These are phyloP conservation scores for Drosophila parthenogenetica DNA, from an alignment of 2,888 invertebrate species.

Conservation along the genomic window DNA sequence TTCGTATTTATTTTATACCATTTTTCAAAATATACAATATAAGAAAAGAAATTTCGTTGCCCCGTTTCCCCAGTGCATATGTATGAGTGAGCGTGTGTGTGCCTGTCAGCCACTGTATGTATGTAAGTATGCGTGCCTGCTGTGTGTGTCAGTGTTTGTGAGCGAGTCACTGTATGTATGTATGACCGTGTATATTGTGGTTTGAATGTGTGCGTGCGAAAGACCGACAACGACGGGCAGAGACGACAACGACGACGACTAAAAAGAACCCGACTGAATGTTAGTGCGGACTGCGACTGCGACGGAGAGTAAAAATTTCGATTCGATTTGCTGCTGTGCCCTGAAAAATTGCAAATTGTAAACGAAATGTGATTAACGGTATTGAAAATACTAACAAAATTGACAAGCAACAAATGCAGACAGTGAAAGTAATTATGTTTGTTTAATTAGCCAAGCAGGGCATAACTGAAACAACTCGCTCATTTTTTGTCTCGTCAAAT, in stretches of 20 bases:
- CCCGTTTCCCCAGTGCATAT: slow-evolving; percentile 37
- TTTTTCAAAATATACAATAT: slow-evolving; percentile 34
- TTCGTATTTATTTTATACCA: slow-evolving; percentile 26
- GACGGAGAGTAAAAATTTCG: slow-evolving; percentile 68
- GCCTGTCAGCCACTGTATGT: slow-evolving; percentile 30
- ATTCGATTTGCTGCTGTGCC: slow-evolving; percentile 69
- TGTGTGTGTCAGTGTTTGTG: slow-evolving; percentile 30
- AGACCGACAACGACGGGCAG: slow-evolving; percentile 60
- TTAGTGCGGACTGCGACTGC: slow-evolving; percentile 55
- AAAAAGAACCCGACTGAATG: slow-evolving; percentile 75
- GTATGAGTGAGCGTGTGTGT: slow-evolving; percentile 34
- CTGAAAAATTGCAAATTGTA: slow-evolving; percentile 63
- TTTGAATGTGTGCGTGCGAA: slow-evolving; percentile 53
- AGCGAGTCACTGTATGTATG: slow-evolving; percentile 26
- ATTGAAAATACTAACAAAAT: slow-evolving; percentile 46
- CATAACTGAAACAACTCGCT: slow-evolving; percentile 19
- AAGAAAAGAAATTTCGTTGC: slow-evolving; percentile 64
- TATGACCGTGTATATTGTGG: slow-evolving; percentile 29
- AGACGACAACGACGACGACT: slow-evolving; percentile 49
- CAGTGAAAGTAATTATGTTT: slow-evolving; percentile 50
- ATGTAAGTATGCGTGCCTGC: slow-evolving; percentile 21
- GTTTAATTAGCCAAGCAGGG: neutral
- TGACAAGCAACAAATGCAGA: slow-evolving; percentile 16
- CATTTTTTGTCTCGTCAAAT: slow-evolving; percentile 22
- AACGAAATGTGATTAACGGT: slow-evolving; percentile 63